Evolutionary conservation across 92 coral and sea anemone species (phyloP).

Genomic region (Phenganax marumi): DNA sequence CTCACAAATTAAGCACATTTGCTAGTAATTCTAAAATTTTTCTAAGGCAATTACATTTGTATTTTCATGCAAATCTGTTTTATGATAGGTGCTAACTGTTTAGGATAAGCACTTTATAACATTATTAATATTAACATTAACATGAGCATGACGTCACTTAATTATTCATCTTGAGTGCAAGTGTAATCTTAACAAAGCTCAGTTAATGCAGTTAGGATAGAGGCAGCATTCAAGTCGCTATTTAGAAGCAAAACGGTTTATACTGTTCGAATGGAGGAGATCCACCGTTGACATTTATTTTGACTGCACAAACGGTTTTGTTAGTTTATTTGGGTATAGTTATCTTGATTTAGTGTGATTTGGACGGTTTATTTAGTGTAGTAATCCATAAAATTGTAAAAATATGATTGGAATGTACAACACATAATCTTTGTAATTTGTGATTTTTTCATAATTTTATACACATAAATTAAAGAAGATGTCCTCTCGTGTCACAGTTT

Average conservation of each 20-base stretch:
- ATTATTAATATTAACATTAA: neutral
- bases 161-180: conserved; percentile 3
- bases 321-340: conserved; percentile 8
- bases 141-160: conserved; percentile 10
- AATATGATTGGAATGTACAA: conserved; percentile 26
- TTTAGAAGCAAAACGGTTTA: neutral
- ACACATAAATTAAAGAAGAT: conserved; percentile 21
- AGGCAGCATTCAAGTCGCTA: neutral
- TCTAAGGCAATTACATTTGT: too few relatives aligned
- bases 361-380: neutral
- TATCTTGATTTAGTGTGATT: neutral
- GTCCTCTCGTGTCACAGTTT: conserved; percentile 28
- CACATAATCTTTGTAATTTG: conserved; percentile 28
- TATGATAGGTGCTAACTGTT: too few relatives aligned
- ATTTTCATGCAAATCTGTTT: too few relatives aligned
- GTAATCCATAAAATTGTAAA: neutral
- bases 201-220: neutral
- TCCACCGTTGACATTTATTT: conserved; percentile 4
- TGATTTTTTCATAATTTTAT: conserved; percentile 5
- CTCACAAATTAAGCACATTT: too few relatives aligned
- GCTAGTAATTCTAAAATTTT: too few relatives aligned
- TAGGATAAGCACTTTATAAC: too few relatives aligned
- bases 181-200: neutral
- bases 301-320: conserved; percentile 1
- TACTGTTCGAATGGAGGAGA: conserved; percentile 10